Conservation (phyloP, 2,113 vertebrate species). For the Bos indicus region DNA sequence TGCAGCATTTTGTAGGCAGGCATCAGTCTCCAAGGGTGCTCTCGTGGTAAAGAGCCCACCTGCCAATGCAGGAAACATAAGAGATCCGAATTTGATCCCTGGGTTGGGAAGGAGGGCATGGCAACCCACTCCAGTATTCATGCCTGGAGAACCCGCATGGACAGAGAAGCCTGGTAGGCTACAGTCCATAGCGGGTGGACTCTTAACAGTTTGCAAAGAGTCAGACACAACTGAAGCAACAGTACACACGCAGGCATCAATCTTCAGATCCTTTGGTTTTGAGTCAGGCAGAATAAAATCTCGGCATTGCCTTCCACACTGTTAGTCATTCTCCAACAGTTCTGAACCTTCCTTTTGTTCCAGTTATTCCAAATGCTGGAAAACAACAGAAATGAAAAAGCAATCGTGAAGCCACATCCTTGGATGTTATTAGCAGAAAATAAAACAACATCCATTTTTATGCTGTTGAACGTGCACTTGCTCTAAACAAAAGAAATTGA, state of each 20-base stretch:
- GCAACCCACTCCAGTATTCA: not conserved
- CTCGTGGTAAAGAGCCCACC: not conserved
- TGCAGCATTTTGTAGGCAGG: not conserved
- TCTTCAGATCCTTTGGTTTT: not conserved
- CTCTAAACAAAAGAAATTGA: constrained; percentile 10
- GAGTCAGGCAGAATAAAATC: not conserved
- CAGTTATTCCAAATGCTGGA: not conserved
- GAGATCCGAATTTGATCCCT: not conserved
- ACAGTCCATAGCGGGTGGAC: not conserved
- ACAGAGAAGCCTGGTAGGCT: not conserved
- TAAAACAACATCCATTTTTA: not conserved
- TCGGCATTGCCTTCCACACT: not conserved
- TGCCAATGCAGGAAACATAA: not conserved
- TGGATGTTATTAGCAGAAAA: constrained; percentile 1
- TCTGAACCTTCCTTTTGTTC: constrained; percentile 17
- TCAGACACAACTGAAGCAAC: not conserved
- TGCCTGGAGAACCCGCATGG: not conserved
- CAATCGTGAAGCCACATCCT: not conserved
- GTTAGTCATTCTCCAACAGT: not conserved
- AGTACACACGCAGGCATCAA: not conserved
- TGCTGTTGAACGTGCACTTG: not conserved
- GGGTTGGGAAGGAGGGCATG: not conserved
- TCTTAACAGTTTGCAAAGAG: not conserved
- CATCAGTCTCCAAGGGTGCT: not conserved
- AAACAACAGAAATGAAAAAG: not conserved